Conservation (phyloP, 2,113 vertebrate genomes). For the Origma solitaria region DNA sequence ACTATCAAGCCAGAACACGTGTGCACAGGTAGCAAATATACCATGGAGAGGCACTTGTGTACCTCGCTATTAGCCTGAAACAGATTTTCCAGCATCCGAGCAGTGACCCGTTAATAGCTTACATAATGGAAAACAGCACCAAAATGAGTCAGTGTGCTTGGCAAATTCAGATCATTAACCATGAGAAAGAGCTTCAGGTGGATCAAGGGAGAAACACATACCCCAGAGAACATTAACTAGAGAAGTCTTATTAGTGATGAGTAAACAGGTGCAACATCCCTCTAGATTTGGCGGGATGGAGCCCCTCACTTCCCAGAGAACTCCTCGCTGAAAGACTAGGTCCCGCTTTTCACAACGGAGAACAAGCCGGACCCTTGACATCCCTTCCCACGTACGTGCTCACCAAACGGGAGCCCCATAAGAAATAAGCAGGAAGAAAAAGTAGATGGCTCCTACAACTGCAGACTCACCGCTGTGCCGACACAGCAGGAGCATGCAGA, state of each 20-base stretch:
- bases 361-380: neutral
- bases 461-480: neutral
- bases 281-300: neutral
- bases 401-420: fast-evolving
- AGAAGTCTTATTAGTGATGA: constrained; percentile 22
- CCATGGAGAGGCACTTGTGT: constrained; percentile 48
- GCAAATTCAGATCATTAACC: constrained; percentile 53
- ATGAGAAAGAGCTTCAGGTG: neutral
- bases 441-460: neutral
- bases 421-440: neutral
- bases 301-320: neutral
- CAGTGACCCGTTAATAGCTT: constrained; percentile 52
- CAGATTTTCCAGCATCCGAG: constrained; percentile 48
- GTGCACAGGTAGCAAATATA: constrained; percentile 11
- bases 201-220: neutral
- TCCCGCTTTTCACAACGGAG: neutral
- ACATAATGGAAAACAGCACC: constrained; percentile 49
- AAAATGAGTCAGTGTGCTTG: constrained; percentile 57
- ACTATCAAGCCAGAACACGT: constrained; percentile 14
- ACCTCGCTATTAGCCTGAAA: constrained; percentile 46
- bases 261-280: constrained; percentile 1
- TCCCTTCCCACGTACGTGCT: neutral
- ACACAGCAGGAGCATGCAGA: neutral
- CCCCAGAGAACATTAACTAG: constrained; percentile 26
- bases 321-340: neutral